Evolutionary conservation across 2,113 vertebrate genomes (phyloP), one percentile per base, ranked within the genome.

Genomic region (Pseudonaja textilis): DNA sequence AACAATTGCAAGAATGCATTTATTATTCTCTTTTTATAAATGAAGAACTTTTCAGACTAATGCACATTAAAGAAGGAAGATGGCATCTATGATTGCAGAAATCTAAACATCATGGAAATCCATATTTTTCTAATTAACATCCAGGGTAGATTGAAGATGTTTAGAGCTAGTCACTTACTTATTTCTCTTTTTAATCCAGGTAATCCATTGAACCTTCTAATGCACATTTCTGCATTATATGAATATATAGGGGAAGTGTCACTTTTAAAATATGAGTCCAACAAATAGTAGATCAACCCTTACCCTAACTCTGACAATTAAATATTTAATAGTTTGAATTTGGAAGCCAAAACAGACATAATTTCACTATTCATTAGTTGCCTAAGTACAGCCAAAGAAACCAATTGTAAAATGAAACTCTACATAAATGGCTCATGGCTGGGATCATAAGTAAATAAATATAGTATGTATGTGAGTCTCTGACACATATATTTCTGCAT

Each of bases 291-390:
- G 96, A 96, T 95, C 96, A 96, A 96, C 93, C 90, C 88, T 69
- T 93, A 94, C 96, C 23, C 25, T 26, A 89, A 64, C 61, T 47
- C 96, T 95, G 95, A 96, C 94, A 97, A 96, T 94, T 93, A 94
- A 95, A 87, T 94, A 93, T 95, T 96, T 96, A 97, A 96, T 96
- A 96, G 95, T 91, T 95, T 91, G 88, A 96, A 95, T 96, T 97
- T 96, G 95, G 93, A 95, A 96, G 96, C 55, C 96, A 97, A 97
- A 97, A 94, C 96, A 97, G 95, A 96, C 94, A 97, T 97, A 97
- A 97, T 96, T 95, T 96, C 93, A 93, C 96, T 97, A 97, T 97
- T 97, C 96, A 97, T 96, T 93, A 93, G 95, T 69, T 94, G 92
- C 54, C 96, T 92, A 93, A 97, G 96, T 96, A 97, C 96, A 95